Conservation (phyloP, 2,113 vertebrate species). For the Tinamus guttatus region DNA sequence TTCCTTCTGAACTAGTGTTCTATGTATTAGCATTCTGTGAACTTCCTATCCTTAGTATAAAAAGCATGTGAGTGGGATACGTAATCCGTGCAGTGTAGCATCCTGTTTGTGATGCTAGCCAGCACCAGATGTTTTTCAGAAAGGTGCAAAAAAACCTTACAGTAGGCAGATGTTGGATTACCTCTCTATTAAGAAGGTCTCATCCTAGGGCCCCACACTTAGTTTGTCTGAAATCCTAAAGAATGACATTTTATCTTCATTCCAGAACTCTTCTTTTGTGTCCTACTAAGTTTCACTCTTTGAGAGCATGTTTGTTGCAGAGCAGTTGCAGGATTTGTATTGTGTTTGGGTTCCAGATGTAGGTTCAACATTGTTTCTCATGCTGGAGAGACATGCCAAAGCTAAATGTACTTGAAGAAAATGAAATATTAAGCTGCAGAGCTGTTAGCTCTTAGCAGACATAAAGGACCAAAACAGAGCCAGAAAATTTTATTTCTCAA, state of each 20-base stretch:
- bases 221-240: constrained; percentile 7
- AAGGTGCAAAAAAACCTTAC: constrained; percentile 30
- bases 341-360: constrained; percentile 38
- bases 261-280: constrained; percentile 11
- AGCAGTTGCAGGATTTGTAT: neutral
- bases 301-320: neutral
- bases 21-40: neutral
- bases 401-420: constrained; percentile 5
- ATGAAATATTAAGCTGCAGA: constrained; percentile 9
- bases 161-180: constrained; percentile 44
- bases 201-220: neutral
- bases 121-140: constrained; percentile 45
- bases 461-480: constrained; percentile 5
- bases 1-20: neutral
- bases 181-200: constrained; percentile 7
- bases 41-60: neutral
- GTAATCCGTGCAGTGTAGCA: neutral
- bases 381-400: neutral
- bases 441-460: constrained; percentile 3
- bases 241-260: neutral
- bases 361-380: neutral
- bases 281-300: neutral
- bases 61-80: neutral
- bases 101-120: neutral
- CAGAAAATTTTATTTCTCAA: constrained; percentile 26